phyloP scores from a whole-genome alignment of 2,888 invertebrate genomes.

The Cremastinae sp. region DNA sequence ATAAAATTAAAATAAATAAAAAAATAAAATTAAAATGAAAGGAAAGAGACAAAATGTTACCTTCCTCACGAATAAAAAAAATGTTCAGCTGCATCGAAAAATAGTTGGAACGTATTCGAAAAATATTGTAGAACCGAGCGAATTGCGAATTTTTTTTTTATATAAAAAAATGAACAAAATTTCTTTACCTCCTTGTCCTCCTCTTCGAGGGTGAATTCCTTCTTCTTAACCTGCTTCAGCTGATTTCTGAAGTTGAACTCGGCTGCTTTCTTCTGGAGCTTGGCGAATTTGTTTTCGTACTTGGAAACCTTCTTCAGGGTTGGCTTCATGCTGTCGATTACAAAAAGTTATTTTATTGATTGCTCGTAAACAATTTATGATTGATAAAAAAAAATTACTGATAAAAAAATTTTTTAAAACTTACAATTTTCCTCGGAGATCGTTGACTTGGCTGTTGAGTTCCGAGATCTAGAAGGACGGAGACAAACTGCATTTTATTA shows the following conservation, averaged over 20 bases:
- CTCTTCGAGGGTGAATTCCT: slow-evolving; percentile 99
- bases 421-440: slow-evolving; percentile 99
- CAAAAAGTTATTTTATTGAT: no score
- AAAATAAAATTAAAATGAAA: slow-evolving; percentile 19
- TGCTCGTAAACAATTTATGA: background rate
- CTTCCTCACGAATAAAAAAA: slow-evolving; percentile 31
- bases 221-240: slow-evolving; percentile 99
- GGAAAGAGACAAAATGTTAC: slow-evolving; percentile 44
- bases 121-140: no score
- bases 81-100: slow-evolving; percentile 41
- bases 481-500: slow-evolving; percentile 29
- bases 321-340: slow-evolving; percentile 92
- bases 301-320: slow-evolving; percentile 99
- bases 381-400: no score
- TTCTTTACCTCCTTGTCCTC: slow-evolving; percentile 95
- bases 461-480: slow-evolving; percentile 90
- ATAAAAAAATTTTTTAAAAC: no score
- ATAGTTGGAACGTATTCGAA: slow-evolving; percentile 6
- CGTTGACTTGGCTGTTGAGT: slow-evolving; percentile 99
- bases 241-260: slow-evolving; percentile 99
- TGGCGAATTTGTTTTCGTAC: slow-evolving; percentile 99
- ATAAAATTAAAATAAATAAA: no score
- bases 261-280: slow-evolving; percentile 98
- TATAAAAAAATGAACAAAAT: background rate
- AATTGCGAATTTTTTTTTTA: background rate